These are phyloP conservation scores for Lagocephalus sceleratus DNA, from an alignment of 2,797 vertebrate species.

Conservation along the genomic window DNA sequence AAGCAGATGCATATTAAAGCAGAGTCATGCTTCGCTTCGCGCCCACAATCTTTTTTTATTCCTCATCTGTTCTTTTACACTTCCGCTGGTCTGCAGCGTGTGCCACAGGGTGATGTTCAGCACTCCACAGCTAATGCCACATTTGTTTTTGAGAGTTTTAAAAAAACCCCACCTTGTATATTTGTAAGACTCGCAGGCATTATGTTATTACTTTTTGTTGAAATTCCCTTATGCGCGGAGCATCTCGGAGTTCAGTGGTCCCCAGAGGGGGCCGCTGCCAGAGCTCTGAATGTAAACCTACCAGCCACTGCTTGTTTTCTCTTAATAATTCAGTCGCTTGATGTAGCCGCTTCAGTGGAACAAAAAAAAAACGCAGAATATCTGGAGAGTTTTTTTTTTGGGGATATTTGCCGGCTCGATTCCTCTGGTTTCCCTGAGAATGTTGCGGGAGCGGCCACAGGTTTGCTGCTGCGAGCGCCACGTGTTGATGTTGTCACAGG, in stretches of 20 bases:
- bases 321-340: background rate
- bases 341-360: background rate
- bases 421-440: too few species aligned
- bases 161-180: background rate
- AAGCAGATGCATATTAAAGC: too few species aligned
- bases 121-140: too few species aligned
- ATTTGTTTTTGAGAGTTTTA: too few species aligned
- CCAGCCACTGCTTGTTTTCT: background rate
- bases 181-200: background rate
- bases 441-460: too few species aligned
- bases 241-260: background rate
- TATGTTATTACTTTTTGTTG: background rate
- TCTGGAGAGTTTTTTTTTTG: too few species aligned
- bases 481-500: too few species aligned
- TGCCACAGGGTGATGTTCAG: background rate
- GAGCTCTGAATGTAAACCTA: background rate
- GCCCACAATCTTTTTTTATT: background rate
- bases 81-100: background rate
- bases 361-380: too few species aligned
- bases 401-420: too few species aligned
- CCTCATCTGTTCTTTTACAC: background rate
- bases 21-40: too few species aligned
- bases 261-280: background rate
- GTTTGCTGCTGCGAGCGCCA: too few species aligned
- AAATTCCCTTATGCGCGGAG: background rate